Evolutionary conservation across 2,113 vertebrate species (phyloP).

Genomic region (Pyxicephalus adspersus): DNA sequence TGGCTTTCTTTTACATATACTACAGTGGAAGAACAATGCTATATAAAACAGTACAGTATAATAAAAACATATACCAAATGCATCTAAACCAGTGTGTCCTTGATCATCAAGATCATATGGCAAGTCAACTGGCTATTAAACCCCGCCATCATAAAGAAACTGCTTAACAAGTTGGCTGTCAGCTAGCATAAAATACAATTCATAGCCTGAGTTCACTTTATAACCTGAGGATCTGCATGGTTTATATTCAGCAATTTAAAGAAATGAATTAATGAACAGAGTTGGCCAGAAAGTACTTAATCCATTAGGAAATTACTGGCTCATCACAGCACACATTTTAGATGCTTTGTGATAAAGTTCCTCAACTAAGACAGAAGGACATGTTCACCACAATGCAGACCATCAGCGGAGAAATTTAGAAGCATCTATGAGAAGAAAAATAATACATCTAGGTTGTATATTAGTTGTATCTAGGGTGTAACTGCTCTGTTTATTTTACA

Average conservation of each 20-base stretch:
- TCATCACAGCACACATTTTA: conserved; percentile 34
- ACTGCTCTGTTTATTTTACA: background rate
- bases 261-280: conserved; percentile 51
- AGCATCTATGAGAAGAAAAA: background rate
- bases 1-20: background rate
- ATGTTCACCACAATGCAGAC: conserved; percentile 31
- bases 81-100: conserved; percentile 29
- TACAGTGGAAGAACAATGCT: background rate
- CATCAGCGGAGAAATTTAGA: background rate
- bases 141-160: conserved; percentile 15
- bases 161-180: conserved; percentile 49
- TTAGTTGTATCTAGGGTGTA: too few species aligned
- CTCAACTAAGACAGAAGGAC: conserved; percentile 24
- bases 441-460: background rate
- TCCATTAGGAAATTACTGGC: conserved; percentile 51
- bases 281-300: conserved; percentile 28
- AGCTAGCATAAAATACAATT: conserved; percentile 49
- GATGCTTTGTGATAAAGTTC: conserved; percentile 38
- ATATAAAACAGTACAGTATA: background rate
- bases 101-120: conserved; percentile 27
- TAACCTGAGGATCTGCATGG: conserved; percentile 39
- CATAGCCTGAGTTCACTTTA: conserved; percentile 23
- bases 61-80: conserved; percentile 13
- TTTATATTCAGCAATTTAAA: conserved; percentile 53
- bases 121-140: conserved; percentile 33